Evolutionary conservation across 1,140 invertebrate species (phyloP).

Genomic region (Danaus plexippus): DNA sequence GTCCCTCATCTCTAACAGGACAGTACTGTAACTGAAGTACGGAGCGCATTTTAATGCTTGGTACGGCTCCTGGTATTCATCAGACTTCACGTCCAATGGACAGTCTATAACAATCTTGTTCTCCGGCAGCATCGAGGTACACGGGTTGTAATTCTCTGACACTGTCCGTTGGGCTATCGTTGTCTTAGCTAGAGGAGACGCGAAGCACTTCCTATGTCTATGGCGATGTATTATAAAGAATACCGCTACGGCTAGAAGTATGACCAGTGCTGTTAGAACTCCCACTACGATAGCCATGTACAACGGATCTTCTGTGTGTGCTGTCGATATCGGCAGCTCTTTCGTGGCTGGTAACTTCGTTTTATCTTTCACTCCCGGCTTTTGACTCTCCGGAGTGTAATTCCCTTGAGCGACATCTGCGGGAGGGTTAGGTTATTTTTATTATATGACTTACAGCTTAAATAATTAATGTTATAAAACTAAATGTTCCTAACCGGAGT

Average conservation of each 20-base stretch:
- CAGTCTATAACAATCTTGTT: slow-evolving; percentile 68
- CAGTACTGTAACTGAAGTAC: slow-evolving; percentile 84
- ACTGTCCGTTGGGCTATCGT: slow-evolving; percentile 48
- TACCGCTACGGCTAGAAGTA: slow-evolving; percentile 81
- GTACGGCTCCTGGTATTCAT: slow-evolving; percentile 86
- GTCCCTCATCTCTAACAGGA: slow-evolving; percentile 84
- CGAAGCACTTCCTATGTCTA: slow-evolving; percentile 83
- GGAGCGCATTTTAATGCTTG: slow-evolving; percentile 83
- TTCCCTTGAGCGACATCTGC: slow-evolving; percentile 82
- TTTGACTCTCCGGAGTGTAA: slow-evolving; percentile 75
- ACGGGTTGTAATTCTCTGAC: slow-evolving; percentile 54
- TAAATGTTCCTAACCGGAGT: slow-evolving; percentile 75
- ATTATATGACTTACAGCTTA: background rate
- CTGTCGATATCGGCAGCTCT: slow-evolving; percentile 77
- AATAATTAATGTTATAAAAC: slow-evolving; percentile 2
- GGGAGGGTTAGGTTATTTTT: background rate
- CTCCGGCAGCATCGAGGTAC: slow-evolving; percentile 72
- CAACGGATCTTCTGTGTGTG: slow-evolving; percentile 80
- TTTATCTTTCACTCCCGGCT: slow-evolving; percentile 67
- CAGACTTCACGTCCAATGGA: slow-evolving; percentile 74
- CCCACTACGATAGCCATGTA: slow-evolving; percentile 89
- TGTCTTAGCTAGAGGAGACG: slow-evolving; percentile 80
- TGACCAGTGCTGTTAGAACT: slow-evolving; percentile 83
- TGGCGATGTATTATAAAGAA: slow-evolving; percentile 85
- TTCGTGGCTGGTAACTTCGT: slow-evolving; percentile 65